phyloP scores from a whole-genome alignment of 2,888 invertebrate genomes.

The Lepetodrilus schrolli region DNA sequence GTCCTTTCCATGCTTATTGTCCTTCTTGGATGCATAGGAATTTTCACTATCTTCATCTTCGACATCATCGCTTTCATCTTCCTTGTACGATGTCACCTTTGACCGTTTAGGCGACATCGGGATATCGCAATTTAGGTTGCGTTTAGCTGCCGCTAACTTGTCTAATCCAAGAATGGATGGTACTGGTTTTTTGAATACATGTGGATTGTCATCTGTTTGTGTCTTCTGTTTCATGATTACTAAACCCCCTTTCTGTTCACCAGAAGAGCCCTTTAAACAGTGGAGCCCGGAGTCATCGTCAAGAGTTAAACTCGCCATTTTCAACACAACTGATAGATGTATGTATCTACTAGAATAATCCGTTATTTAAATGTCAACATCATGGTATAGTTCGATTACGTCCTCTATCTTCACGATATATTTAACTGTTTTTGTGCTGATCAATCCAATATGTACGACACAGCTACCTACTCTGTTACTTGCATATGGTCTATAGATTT shows the following conservation, averaged over 20 bases:
- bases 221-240: slow-evolving; percentile 74
- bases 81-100: slow-evolving; percentile 64
- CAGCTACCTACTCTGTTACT: too few species aligned
- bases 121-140: slow-evolving; percentile 50
- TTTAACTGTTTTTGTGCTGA: too few species aligned
- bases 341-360: too few species aligned
- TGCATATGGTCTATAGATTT: too few species aligned
- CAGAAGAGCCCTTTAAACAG: slow-evolving; percentile 72
- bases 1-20: slow-evolving; percentile 29
- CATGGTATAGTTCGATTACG: too few species aligned
- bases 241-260: slow-evolving; percentile 70
- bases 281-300: slow-evolving; percentile 65
- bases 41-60: slow-evolving; percentile 46
- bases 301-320: slow-evolving; percentile 49
- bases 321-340: too few species aligned
- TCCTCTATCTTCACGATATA: too few species aligned
- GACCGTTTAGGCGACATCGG: slow-evolving; percentile 61
- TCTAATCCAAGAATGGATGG: slow-evolving; percentile 75
- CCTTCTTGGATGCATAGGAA: slow-evolving; percentile 30
- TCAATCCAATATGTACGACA: too few species aligned
- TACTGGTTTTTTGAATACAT: slow-evolving; percentile 63
- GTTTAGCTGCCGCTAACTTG: slow-evolving; percentile 74
- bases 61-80: slow-evolving; percentile 58
- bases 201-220: slow-evolving; percentile 44
- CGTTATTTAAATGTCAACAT: too few species aligned